A percentile compares a stretch with the other conserved stretches of the same genome.
phyloP scores from a whole-genome alignment of 2,888 invertebrate genomes.

The Stenchaetothrips biformis region DNA sequence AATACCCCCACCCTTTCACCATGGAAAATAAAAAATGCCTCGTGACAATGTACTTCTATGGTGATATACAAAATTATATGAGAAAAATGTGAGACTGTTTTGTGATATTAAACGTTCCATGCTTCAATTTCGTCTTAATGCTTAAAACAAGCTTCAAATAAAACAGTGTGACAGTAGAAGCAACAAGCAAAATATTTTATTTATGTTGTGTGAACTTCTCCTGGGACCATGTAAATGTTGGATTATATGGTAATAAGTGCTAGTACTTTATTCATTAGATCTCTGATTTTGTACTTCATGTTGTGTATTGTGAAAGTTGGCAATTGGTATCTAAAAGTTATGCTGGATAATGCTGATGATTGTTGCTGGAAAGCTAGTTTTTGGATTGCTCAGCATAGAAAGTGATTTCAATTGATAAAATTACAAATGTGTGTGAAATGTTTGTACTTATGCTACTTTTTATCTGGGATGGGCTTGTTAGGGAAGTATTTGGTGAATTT shows the following conservation, averaged over 20 bases:
- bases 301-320: neutral
- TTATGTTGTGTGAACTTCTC: neutral
- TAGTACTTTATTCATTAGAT: neutral
- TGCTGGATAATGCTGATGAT: no score
- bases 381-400: no score
- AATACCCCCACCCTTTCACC: no score
- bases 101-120: constrained; percentile 21
- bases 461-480: neutral
- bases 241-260: neutral
- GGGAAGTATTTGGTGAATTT: neutral
- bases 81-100: constrained; percentile 21
- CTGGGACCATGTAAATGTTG: constrained; percentile 4
- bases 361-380: no score
- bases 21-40: no score
- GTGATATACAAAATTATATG: neutral
- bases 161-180: neutral
- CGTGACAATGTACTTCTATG: no score
- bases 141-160: neutral
- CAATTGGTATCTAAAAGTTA: neutral
- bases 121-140: neutral
- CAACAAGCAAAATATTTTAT: neutral
- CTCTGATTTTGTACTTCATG: neutral
- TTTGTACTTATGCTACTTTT: neutral
- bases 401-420: no score
- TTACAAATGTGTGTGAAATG: neutral